phyloP scores from a whole-genome alignment of 1,140 invertebrate species.

The Sipha flava region DNA sequence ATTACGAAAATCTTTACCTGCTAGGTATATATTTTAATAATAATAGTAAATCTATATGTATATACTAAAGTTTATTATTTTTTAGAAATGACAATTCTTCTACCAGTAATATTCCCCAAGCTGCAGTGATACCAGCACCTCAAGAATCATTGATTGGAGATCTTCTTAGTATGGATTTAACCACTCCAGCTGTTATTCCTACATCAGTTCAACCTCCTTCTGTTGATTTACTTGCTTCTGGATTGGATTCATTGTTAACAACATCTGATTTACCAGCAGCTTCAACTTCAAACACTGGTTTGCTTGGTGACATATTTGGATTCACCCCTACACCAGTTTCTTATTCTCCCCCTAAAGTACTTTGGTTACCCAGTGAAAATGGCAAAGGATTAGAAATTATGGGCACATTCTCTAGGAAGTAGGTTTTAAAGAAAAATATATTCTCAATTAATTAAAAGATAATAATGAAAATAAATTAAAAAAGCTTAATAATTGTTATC shows the following conservation, averaged over 20 bases:
- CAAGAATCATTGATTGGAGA: constrained; percentile 96
- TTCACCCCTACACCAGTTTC: constrained; percentile 56
- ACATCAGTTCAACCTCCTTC: constrained; percentile 43
- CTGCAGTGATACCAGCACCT: constrained; percentile 62
- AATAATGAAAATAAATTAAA: not conserved
- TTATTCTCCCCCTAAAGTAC: constrained; percentile 71
- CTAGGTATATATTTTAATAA: constrained; percentile 34
- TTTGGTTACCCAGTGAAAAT: constrained; percentile 89
- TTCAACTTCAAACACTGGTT: constrained; percentile 53
- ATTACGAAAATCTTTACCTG: constrained; percentile 48
- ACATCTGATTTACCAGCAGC: constrained; percentile 43
- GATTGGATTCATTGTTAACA: constrained; percentile 71
- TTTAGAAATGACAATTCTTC: constrained; percentile 37
- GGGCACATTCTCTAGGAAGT: constrained; percentile 84
- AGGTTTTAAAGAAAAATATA: constrained; percentile 24
- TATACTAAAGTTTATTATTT: not conserved
- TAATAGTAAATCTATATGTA: no score
- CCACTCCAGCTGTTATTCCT: constrained; percentile 46
- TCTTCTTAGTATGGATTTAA: constrained; percentile 89
- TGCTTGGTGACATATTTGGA: constrained; percentile 88
- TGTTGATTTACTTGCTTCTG: constrained; percentile 68
- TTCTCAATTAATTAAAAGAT: not conserved
- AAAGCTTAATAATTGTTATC: constrained; percentile 31
- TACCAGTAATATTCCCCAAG: constrained; percentile 41
- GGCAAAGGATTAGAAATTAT: constrained; percentile 96